These are phyloP conservation scores for Virgularia gustaviana DNA, from an alignment of 92 coral and sea anemone species.

Conservation along the genomic window DNA sequence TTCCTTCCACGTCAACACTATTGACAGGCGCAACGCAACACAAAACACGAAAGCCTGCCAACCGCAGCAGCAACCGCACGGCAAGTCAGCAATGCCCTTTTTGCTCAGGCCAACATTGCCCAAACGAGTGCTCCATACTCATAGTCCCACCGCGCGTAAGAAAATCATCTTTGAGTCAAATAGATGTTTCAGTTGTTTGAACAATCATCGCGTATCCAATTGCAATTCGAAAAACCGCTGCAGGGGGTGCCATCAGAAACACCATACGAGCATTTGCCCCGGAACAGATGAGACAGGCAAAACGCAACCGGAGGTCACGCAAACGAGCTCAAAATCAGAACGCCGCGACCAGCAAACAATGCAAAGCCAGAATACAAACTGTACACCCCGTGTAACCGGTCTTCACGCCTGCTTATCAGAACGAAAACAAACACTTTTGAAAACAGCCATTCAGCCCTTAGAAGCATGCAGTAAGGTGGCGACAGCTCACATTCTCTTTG, in stretches of 20 bases:
- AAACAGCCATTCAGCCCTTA: constrained; percentile 20
- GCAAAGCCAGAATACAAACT: not conserved
- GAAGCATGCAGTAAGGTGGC: not conserved
- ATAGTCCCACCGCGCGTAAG: not conserved
- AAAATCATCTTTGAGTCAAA: not conserved
- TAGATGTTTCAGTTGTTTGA: not conserved
- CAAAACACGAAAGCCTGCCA: not conserved
- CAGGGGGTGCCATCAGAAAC: constrained; percentile 9
- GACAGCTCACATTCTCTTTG: constrained; percentile 38
- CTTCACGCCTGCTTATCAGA: constrained; percentile 1
- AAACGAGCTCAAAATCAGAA: too few relatives aligned
- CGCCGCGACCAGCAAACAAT: not conserved
- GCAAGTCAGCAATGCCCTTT: not conserved
- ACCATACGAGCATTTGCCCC: not conserved
- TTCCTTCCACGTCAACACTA: too few relatives aligned
- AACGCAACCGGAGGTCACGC: not conserved
- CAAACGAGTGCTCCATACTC: not conserved
- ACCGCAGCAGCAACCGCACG: not conserved
- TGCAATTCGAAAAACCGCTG: not conserved
- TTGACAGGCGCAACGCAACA: too few relatives aligned
- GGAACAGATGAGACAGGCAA: not conserved
- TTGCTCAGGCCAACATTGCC: not conserved
- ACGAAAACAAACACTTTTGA: constrained; percentile 6
- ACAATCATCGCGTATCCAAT: not conserved
- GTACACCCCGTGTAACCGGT: not conserved